Percentiles rank a stretch among this genome's conserved stretches.
phyloP scores from a whole-genome alignment of 1,140 invertebrate genomes.

The Asbolus verrucosus region DNA sequence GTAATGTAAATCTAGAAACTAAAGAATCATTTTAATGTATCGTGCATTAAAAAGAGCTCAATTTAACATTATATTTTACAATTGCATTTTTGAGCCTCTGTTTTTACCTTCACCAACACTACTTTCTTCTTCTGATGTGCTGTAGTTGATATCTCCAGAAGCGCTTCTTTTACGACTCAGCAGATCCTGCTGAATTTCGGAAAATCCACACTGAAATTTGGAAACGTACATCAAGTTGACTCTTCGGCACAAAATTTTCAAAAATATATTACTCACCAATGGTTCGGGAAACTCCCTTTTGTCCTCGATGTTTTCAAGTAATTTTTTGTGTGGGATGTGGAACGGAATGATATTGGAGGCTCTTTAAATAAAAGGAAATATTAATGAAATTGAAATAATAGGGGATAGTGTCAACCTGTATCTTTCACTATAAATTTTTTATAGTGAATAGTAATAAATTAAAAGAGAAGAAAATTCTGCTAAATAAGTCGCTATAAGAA shows the following conservation, averaged over 20 bases:
- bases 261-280: conserved; percentile 64
- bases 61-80: no score
- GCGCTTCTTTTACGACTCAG: conserved; percentile 10
- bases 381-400: no score
- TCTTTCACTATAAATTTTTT: no score
- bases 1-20: conserved; percentile 43
- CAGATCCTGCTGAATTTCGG: conserved; percentile 42
- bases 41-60: no score
- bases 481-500: no score
- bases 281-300: conserved; percentile 68
- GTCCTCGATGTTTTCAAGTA: conserved; percentile 70
- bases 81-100: neutral
- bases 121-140: conserved; percentile 5
- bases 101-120: conserved; percentile 14
- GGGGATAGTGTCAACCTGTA: no score
- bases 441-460: no score
- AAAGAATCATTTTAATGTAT: no score
- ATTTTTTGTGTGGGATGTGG: conserved; percentile 70
- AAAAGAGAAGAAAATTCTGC: no score
- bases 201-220: conserved; percentile 51
- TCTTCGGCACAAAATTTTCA: neutral
- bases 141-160: neutral
- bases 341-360: conserved; percentile 67
- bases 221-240: no score
- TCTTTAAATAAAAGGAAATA: conserved; percentile 62